Conservation (phyloP, 2,113 vertebrate genomes). For the Onychostoma macrolepis region DNA sequence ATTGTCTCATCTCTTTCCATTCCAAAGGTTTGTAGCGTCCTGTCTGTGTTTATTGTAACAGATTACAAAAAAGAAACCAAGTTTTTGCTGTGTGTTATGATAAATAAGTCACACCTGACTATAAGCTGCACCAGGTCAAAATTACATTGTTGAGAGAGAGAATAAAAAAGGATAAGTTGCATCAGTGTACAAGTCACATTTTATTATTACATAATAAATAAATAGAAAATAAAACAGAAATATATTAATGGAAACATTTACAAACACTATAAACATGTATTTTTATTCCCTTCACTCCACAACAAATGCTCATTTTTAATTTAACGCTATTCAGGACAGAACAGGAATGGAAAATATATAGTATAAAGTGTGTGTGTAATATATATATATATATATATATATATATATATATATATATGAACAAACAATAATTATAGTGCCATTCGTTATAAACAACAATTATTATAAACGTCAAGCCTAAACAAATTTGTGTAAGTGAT, state of each 20-base stretch:
- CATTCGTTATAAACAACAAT: background rate
- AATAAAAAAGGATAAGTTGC: background rate
- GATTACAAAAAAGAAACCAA: background rate
- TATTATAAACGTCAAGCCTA: background rate
- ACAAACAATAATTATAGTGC: background rate
- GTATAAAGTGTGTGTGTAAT: background rate
- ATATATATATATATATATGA: background rate
- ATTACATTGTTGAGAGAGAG: background rate
- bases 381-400: no score
- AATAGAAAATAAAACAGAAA: no score
- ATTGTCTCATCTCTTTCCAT: conserved; percentile 93
- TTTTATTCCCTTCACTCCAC: background rate
- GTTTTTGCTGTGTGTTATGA: no score
- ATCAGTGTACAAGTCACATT: background rate
- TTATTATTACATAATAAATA: background rate
- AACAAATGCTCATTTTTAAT: background rate
- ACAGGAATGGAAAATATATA: background rate
- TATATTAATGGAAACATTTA: background rate
- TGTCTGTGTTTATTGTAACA: background rate
- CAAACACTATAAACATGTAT: background rate
- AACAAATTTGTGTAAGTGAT: background rate
- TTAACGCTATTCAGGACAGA: background rate
- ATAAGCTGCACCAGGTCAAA: no score
- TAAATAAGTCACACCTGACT: background rate
- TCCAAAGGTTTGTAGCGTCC: conserved; percentile 81